phyloP scores from a whole-genome alignment of 2,797 vertebrate species.

The Staurois parvus region DNA sequence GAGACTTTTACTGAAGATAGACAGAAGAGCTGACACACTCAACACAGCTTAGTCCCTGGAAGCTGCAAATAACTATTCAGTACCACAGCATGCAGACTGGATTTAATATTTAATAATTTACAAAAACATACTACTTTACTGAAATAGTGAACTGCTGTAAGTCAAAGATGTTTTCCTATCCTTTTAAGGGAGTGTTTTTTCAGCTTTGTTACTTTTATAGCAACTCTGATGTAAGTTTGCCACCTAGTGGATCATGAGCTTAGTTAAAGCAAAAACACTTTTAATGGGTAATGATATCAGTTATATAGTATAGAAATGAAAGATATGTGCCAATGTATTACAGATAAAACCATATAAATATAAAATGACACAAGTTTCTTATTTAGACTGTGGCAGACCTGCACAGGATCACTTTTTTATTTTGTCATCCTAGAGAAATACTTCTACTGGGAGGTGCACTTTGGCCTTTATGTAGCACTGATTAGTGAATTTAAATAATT shows the following conservation, averaged over 20 bases:
- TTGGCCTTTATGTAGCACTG: background rate
- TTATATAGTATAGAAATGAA: background rate
- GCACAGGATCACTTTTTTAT: background rate
- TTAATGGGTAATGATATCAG: background rate
- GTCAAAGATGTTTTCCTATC: background rate
- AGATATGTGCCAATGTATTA: background rate
- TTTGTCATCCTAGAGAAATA: background rate
- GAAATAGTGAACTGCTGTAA: background rate
- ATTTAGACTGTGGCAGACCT: background rate
- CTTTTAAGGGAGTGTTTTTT: background rate
- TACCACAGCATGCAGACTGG: no score
- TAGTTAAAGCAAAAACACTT: background rate
- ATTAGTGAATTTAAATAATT: background rate
- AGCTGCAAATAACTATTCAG: no score
- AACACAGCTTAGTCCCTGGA: no score
- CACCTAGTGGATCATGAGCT: constrained; percentile 78
- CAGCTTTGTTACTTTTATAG: background rate
- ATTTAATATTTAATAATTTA: no score
- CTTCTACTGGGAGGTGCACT: background rate
- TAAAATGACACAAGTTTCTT: background rate
- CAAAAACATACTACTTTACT: no score
- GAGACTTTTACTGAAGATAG: no score
- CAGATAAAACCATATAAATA: background rate
- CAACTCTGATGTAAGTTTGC: constrained; percentile 69
- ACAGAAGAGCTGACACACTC: no score